phyloP scores from a whole-genome alignment of 2,797 vertebrate species.

The Otolemur crassicaudatus region DNA sequence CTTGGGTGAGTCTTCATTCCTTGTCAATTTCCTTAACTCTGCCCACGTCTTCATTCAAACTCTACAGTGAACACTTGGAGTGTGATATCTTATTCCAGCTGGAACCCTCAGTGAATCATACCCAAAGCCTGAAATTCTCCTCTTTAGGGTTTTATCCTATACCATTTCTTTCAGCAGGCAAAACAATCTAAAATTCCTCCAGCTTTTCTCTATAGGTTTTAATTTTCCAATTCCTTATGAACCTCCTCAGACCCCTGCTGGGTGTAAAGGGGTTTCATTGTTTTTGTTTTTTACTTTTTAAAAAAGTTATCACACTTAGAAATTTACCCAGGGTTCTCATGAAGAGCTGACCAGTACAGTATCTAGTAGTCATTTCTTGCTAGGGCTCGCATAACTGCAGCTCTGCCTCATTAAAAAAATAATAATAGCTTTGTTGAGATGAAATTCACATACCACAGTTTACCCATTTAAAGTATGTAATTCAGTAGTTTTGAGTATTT shows the following conservation, averaged over 20 bases:
- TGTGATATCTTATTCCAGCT: not conserved
- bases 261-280: not conserved
- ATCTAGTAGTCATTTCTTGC: slow-evolving; percentile 24
- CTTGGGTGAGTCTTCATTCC: not conserved
- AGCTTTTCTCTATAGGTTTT: slow-evolving; percentile 13
- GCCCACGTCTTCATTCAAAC: not conserved
- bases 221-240: slow-evolving; percentile 42
- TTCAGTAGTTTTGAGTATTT: slow-evolving; percentile 1
- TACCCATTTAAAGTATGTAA: not conserved
- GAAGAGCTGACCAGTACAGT: not conserved
- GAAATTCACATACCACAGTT: slow-evolving; percentile 40
- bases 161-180: not conserved
- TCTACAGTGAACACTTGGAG: not conserved
- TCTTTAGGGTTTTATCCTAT: not conserved
- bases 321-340: not conserved
- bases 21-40: not conserved
- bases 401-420: not conserved
- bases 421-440: slow-evolving; percentile 7
- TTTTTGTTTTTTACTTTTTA: not conserved
- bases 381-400: slow-evolving; percentile 4
- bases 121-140: not conserved
- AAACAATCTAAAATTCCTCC: slow-evolving; percentile 39
- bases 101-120: not conserved
- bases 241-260: not conserved
- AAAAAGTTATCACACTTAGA: not conserved